These are phyloP conservation scores for Entomobrya proxima DNA, from an alignment of 2,888 invertebrate genomes.

Conservation along the genomic window DNA sequence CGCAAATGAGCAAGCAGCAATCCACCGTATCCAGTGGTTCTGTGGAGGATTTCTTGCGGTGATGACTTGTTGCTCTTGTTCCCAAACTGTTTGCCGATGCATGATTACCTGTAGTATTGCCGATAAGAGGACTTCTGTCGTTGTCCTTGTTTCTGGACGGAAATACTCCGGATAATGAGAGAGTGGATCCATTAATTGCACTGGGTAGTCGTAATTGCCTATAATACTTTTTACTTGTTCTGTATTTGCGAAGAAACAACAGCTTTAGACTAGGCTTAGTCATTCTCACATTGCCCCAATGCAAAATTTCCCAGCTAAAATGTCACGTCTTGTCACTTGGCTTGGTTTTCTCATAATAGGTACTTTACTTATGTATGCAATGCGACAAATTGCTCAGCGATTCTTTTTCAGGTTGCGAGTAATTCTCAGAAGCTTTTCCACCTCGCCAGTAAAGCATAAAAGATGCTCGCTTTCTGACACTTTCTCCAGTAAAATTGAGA, in stretches of 20 bases:
- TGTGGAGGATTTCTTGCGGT: not conserved
- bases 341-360: not conserved
- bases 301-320: not conserved
- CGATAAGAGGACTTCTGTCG: not conserved
- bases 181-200: conserved; percentile 12
- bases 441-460: too few species aligned
- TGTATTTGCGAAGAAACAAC: conserved; percentile 52
- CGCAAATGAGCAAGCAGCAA: conserved; percentile 45
- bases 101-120: not conserved
- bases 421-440: too few species aligned
- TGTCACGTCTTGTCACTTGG: not conserved
- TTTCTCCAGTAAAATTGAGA: too few species aligned
- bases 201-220: conserved; percentile 20
- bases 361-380: not conserved
- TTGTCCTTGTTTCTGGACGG: not conserved
- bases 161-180: not conserved
- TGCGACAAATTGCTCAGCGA: too few species aligned
- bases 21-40: conserved; percentile 25
- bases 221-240: conserved; percentile 46
- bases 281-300: conserved; percentile 3
- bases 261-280: conserved; percentile 35
- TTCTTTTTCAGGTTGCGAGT: too few species aligned
- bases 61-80: not conserved
- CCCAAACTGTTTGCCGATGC: not conserved
- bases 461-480: too few species aligned